Evolutionary conservation across 2,888 invertebrate genomes (phyloP), one percentile per base, ranked within the genome.

Genomic region (Galerucella nymphaeae): DNA sequence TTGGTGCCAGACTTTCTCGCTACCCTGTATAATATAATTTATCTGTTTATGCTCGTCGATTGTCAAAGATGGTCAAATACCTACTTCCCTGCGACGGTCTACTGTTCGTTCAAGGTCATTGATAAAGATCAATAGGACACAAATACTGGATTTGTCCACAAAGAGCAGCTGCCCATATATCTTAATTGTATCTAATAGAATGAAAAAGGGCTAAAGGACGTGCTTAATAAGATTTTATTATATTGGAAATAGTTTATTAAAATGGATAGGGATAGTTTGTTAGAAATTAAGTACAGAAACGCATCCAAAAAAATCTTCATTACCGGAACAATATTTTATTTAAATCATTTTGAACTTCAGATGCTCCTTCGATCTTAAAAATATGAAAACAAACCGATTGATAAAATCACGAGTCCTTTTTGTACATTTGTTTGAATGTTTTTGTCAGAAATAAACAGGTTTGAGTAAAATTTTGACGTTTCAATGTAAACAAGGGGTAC

Each of bases 161-260:
- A 58, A 58, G 58, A 42, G 42, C 42, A 58, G 45, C 63, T 65
- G 70, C 64, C 70, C 58, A 70, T 64, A 65, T 70, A 53, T 65
- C 70, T 65, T 70, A 70, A 70, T 70, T 65, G 70, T 57, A 38
- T 20, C 58, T 70, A 70, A 70, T 70, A 45, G 50, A 30, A 58
- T 50, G 70, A 48, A 70, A 70, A 70, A 70, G 68, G 68, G 62
- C 61, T 59, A 38, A 68, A 41, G 45, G 63, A 69, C 65, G 62
- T 63, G n/a, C 42, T 42, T 62, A 69, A 69, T 16, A 20, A 48
- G 65, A 55, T 63, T 70, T 70, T 64, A 67, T 67, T 58, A 59
- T 38, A 38, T 59, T 59, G 59, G 59, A 59, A 59, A 59, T 14
- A n/a, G 30, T 59, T 23, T 41, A 42, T 42, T 62, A 20, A 62